These are phyloP conservation scores for Notothenia coriiceps DNA, from an alignment of 2,113 vertebrate genomes.

Conservation along the genomic window DNA sequence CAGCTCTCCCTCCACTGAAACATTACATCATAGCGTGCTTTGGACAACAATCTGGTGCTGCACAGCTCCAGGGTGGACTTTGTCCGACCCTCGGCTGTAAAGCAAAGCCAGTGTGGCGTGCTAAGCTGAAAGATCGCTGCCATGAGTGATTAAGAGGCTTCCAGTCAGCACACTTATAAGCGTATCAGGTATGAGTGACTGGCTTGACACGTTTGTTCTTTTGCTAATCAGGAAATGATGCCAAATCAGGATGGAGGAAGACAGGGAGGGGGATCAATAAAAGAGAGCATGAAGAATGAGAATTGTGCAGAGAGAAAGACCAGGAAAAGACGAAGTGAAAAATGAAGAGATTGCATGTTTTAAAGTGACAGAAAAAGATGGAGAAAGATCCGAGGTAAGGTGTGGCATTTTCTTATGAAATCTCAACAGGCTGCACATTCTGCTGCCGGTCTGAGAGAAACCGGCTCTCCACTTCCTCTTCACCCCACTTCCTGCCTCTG, in stretches of 20 bases:
- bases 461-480: conserved; percentile 77
- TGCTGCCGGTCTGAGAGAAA: conserved; percentile 50
- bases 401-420: conserved; percentile 62
- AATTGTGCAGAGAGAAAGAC: neutral
- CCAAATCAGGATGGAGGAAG: conserved; percentile 1
- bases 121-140: conserved; percentile 59
- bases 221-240: conserved; percentile 18
- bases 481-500: conserved; percentile 76
- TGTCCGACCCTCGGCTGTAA: conserved; percentile 44
- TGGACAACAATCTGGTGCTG: conserved; percentile 28
- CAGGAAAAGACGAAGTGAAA: neutral
- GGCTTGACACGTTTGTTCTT: neutral
- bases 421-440: conserved; percentile 56
- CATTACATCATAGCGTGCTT: conserved; percentile 48
- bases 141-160: conserved; percentile 51
- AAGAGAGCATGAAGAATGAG: neutral
- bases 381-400: conserved; percentile 42
- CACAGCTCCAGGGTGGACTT: conserved; percentile 57
- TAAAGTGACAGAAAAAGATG: neutral
- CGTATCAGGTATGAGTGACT: conserved; percentile 23
- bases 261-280: neutral
- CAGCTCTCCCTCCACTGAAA: neutral
- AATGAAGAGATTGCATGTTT: neutral
- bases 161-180: conserved; percentile 11
- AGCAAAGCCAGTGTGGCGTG: conserved; percentile 40